Evolutionary conservation across 1,140 invertebrate genomes (phyloP).

Genomic region (Aporrectodea caliginosa): DNA sequence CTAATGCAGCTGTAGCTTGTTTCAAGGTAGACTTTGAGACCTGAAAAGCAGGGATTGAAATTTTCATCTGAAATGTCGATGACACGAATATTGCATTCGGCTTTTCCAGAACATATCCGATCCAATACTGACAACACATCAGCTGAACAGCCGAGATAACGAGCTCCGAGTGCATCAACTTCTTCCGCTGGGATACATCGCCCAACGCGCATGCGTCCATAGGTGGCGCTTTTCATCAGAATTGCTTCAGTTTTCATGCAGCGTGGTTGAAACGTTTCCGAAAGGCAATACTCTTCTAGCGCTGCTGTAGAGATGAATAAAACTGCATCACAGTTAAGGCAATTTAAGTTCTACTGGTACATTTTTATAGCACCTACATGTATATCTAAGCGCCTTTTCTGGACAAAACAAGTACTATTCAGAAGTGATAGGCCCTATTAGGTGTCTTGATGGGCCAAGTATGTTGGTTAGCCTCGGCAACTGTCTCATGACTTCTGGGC

Average conservation of each 20-base stretch:
- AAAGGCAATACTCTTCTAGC: constrained; percentile 19
- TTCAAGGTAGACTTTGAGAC: constrained; percentile 12
- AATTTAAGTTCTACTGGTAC: too few species aligned
- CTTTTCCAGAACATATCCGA: background rate
- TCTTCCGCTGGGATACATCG: constrained; percentile 19
- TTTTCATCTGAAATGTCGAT: background rate
- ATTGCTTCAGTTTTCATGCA: constrained; percentile 13
- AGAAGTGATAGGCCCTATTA: too few species aligned
- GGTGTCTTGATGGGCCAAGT: too few species aligned
- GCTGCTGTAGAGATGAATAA: too few species aligned
- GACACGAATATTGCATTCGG: background rate
- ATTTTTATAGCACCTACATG: too few species aligned
- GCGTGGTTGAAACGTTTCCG: constrained; percentile 16
- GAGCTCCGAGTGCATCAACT: background rate
- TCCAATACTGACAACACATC: background rate
- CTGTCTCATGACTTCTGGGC: too few species aligned
- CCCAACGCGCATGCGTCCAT: constrained; percentile 15
- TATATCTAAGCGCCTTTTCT: too few species aligned
- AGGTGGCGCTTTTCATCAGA: constrained; percentile 6
- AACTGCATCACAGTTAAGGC: too few species aligned
- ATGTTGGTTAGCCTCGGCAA: too few species aligned
- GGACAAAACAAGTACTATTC: too few species aligned
- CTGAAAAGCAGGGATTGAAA: background rate
- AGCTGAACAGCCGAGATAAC: constrained; percentile 4
- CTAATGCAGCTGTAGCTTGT: constrained; percentile 11